These are phyloP conservation scores for Philhelius pedissequus DNA, from an alignment of 2,888 invertebrate species.

Conservation along the genomic window DNA sequence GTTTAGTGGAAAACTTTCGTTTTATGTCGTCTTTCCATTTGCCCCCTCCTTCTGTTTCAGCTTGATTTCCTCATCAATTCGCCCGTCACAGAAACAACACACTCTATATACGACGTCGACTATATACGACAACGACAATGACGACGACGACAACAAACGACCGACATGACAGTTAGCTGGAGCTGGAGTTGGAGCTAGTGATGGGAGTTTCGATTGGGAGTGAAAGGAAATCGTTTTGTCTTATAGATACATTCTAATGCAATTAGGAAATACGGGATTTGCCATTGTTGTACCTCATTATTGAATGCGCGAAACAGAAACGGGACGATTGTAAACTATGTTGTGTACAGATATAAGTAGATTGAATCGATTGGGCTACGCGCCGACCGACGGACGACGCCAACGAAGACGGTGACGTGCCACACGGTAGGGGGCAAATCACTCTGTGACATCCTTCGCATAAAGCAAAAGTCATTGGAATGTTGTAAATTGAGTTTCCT, in stretches of 20 bases:
- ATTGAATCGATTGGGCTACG: slow-evolving; percentile 9
- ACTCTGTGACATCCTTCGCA: slow-evolving; percentile 47
- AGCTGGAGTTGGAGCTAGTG: neutral
- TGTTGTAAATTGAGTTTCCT: slow-evolving; percentile 63
- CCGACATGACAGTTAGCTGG: slow-evolving; percentile 28
- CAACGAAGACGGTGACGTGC: neutral
- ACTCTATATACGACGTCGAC: slow-evolving; percentile 2
- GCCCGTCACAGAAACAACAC: slow-evolving; percentile 55
- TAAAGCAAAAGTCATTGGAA: slow-evolving; percentile 44
- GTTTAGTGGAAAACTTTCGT: slow-evolving; percentile 57
- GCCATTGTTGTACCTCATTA: slow-evolving; percentile 45
- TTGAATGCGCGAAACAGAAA: slow-evolving; percentile 41
- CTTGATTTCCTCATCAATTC: slow-evolving; percentile 59
- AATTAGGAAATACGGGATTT: slow-evolving; percentile 69
- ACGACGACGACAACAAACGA: neutral
- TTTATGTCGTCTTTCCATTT: slow-evolving; percentile 7
- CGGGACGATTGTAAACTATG: slow-evolving; percentile 62
- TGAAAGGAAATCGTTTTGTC: slow-evolving; percentile 69
- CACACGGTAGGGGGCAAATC: neutral
- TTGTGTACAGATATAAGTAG: slow-evolving; percentile 16
- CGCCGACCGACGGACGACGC: too few species aligned
- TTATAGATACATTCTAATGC: slow-evolving; percentile 69
- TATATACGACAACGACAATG: slow-evolving; percentile 12
- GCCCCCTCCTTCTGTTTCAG: neutral
- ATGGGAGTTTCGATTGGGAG: slow-evolving; percentile 13